Percentiles rank a stretch among this genome's conserved stretches.
Conservation (phyloP, 1,140 invertebrate species). For the Papilio polytes region DNA sequence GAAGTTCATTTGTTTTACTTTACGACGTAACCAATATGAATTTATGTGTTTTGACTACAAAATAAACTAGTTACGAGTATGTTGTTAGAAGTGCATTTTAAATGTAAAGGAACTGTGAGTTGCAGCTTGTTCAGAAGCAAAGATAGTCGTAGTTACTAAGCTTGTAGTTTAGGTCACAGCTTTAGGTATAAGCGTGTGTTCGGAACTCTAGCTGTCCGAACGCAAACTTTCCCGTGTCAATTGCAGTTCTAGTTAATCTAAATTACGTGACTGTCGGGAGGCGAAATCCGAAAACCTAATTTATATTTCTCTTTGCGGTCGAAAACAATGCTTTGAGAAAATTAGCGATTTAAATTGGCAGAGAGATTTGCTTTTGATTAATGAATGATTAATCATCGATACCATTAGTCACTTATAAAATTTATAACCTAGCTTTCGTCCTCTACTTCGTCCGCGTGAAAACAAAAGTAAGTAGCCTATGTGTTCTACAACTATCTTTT, state of each 20-base stretch:
- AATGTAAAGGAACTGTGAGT: background rate
- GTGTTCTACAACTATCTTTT: too few relatives aligned
- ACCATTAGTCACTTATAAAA: background rate
- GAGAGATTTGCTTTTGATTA: background rate
- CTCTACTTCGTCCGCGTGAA: too few relatives aligned
- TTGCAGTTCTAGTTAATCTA: slow-evolving; percentile 24
- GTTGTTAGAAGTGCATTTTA: background rate
- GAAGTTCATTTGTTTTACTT: too few relatives aligned
- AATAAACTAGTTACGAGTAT: background rate
- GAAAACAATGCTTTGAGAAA: slow-evolving; percentile 10
- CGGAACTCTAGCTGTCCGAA: background rate
- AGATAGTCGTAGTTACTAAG: background rate
- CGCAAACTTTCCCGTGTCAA: slow-evolving; percentile 12
- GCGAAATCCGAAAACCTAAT: slow-evolving; percentile 15
- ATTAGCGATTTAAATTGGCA: background rate
- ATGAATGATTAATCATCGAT: background rate
- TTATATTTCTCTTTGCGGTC: slow-evolving; percentile 22
- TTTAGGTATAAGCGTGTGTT: background rate
- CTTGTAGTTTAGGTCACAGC: background rate
- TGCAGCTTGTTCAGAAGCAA: background rate
- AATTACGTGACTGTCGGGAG: slow-evolving; percentile 25
- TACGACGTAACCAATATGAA: too few relatives aligned
- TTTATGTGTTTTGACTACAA: too few relatives aligned
- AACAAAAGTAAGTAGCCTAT: too few relatives aligned
- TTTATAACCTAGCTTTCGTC: background rate